Base-by-base conservation (phyloP, 2,888 invertebrate genomes). In the Teinopalpus imperialis region DNA sequence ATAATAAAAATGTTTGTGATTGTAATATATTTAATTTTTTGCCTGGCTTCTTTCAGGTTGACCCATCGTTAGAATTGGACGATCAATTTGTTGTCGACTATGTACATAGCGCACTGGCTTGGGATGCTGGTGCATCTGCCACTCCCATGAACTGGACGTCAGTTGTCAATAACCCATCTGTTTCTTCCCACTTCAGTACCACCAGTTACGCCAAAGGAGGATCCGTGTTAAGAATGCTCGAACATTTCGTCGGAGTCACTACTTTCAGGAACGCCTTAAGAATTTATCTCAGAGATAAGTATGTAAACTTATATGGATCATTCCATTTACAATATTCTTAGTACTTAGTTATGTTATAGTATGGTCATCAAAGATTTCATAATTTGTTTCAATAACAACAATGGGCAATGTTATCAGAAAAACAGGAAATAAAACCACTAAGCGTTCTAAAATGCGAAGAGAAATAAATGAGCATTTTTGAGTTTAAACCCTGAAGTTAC, bases 141-240 rank as follows among this genome's bases (percentile, higher is more conserved):
- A 74, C 68, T 2, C 73, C 88, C 1, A 88, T 88, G 57, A 81
- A 82, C 44, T 90, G 90, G 41, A 89, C 90, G 41, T 83, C 90
- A 0, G 87, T 95, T 49, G 90, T 79, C 0, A 67, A 81, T 47
- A 72, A 74, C 10, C 71, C 82, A 1, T 91, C 92, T 0, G 87
- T 94, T 6, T 66, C 73, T 1, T 72, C 81, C 0, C 92, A 92
- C 74, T 95, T 95, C 63, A 92, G 92, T 59, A 80, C 77, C 10
- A 92, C 94, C 41, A 91, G 93, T 3, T 95, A 95, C 57, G 91
- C 90, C 27, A 95, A 95, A 66, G 93, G 92, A 14, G 90, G 86
- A 26, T 73, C 90, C 0, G 89, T 93, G 0, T 81, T 94, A 13
- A 90, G 91, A 43, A 94, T 93, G 93, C 65, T 94, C 52, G 90